A percentile compares a stretch with the other conserved stretches of the same genome.
Evolutionary conservation across 2,113 vertebrate genomes (phyloP).

Genomic region (Chinchilla lanigera): DNA sequence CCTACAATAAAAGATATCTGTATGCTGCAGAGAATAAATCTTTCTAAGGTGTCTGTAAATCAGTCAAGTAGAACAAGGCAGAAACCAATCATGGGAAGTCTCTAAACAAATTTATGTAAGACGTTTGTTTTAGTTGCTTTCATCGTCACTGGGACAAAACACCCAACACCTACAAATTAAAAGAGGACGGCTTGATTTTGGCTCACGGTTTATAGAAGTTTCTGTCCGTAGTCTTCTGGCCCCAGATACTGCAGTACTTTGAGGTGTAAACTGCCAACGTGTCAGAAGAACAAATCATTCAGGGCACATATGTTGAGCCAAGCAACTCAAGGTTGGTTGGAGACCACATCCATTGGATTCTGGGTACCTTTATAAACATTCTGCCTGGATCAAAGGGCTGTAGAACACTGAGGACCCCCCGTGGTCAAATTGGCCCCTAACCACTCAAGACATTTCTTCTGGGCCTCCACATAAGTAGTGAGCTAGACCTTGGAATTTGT

Average conservation of each 20-base stretch:
- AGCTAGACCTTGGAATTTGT: background rate
- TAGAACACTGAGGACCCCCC: background rate
- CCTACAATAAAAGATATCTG: background rate
- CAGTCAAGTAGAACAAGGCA: background rate
- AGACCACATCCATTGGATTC: background rate
- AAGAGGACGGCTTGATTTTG: background rate
- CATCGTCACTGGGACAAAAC: background rate
- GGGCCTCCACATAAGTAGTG: too few species aligned
- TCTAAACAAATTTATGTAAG: background rate
- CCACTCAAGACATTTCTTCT: background rate
- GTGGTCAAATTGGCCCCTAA: background rate
- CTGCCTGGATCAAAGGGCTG: background rate
- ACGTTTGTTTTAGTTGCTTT: background rate
- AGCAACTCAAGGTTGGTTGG: background rate
- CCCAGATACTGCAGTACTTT: background rate
- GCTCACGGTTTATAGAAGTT: background rate
- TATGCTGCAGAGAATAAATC: background rate
- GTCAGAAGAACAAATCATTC: accelerated
- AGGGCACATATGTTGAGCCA: background rate
- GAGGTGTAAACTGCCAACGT: background rate
- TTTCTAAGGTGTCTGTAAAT: background rate
- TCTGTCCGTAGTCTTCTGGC: background rate
- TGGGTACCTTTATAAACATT: background rate
- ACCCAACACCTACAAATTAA: background rate
- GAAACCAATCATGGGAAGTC: background rate